These are phyloP conservation scores for Synanthedon tipuliformis DNA, from an alignment of 2,888 invertebrate genomes.

Conservation along the genomic window DNA sequence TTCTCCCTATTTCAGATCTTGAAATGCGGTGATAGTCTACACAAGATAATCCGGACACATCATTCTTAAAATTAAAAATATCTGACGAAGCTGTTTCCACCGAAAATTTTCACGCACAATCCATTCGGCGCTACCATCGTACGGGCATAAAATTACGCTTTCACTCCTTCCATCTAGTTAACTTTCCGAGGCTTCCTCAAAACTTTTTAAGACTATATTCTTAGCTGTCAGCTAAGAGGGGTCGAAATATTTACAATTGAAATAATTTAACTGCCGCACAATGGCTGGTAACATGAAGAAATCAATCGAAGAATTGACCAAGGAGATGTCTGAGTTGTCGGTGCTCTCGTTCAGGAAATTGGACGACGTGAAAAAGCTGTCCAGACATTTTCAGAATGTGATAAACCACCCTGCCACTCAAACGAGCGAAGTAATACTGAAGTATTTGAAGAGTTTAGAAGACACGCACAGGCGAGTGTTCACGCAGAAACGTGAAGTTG, in stretches of 20 bases:
- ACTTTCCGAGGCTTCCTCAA: constrained; percentile 5
- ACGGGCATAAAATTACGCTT: constrained; percentile 12
- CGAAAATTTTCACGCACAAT: constrained; percentile 6
- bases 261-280: neutral
- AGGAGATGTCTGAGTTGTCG: constrained; percentile 34
- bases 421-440: constrained; percentile 26
- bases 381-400: constrained; percentile 42
- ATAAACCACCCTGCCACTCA: constrained; percentile 45
- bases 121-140: constrained; percentile 11
- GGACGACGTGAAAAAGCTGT: constrained; percentile 50
- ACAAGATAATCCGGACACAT: constrained; percentile 19
- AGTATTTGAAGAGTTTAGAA: constrained; percentile 40
- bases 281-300: constrained; percentile 9
- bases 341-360: constrained; percentile 51
- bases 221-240: constrained; percentile 21
- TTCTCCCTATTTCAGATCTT: constrained; percentile 48
- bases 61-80: constrained; percentile 23
- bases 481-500: constrained; percentile 41
- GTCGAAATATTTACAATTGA: constrained; percentile 10
- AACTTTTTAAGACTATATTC: constrained; percentile 13
- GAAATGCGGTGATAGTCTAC: constrained; percentile 58
- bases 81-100: constrained; percentile 4
- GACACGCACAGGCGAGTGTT: constrained; percentile 44
- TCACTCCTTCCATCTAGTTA: neutral
- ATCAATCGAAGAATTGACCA: constrained; percentile 24